These are phyloP conservation scores for Rhamphomyia laevipes DNA, from an alignment of 2,888 invertebrate genomes.

Conservation along the genomic window DNA sequence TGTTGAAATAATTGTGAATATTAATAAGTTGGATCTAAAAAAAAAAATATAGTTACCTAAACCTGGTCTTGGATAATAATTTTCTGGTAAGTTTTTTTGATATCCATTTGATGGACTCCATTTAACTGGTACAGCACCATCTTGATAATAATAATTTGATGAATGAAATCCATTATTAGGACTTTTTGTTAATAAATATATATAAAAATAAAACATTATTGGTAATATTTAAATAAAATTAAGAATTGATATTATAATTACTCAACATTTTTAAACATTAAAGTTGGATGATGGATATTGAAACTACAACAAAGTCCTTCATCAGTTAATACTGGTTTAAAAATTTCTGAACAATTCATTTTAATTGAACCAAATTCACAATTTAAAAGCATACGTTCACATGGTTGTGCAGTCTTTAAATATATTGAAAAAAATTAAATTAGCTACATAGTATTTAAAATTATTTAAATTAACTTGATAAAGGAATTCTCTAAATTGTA, in stretches of 20 bases:
- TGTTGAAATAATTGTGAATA: not conserved
- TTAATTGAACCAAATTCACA: conserved; percentile 54
- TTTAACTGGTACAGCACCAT: conserved; percentile 47
- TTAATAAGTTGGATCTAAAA: not conserved
- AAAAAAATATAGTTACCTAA: conserved; percentile 33
- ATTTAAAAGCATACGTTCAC: conserved; percentile 53
- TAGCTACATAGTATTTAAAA: no score
- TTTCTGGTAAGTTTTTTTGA: conserved; percentile 40
- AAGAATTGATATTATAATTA: no score
- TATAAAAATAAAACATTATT: no score
- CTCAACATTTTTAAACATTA: not conserved
- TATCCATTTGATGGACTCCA: conserved; percentile 69
- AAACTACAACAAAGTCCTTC: conserved; percentile 78
- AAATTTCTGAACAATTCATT: conserved; percentile 52
- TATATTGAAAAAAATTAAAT: not conserved
- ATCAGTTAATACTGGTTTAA: conserved; percentile 65
- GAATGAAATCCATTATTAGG: no score
- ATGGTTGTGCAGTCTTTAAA: conserved; percentile 54
- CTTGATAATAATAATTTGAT: not conserved
- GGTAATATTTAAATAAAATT: no score
- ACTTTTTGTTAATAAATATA: no score
- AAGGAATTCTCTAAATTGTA: not conserved
- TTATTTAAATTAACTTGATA: not conserved
- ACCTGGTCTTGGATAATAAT: conserved; percentile 43
- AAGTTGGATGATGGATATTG: conserved; percentile 57